Evolutionary conservation across 2,113 vertebrate genomes (phyloP).

Genomic region (Xerus inauris): DNA sequence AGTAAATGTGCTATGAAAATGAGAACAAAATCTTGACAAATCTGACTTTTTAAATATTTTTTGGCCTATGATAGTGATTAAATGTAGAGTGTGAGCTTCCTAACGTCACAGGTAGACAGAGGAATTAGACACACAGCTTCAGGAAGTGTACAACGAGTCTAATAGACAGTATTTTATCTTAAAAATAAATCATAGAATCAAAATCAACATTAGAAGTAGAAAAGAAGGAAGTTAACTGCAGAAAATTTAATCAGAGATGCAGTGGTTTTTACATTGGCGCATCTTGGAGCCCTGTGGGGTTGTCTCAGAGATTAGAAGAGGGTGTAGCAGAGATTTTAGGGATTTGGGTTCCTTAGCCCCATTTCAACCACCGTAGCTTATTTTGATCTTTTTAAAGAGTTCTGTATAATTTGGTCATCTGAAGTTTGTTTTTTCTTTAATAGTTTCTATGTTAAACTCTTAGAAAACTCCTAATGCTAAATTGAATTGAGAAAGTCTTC

Average conservation of each 20-base stretch:
- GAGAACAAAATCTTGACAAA: not conserved
- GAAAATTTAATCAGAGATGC: not conserved
- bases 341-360: not conserved
- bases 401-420: not conserved
- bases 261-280: not conserved
- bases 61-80: not conserved
- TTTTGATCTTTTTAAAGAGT: not conserved
- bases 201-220: not conserved
- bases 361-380: not conserved
- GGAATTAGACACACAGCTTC: not conserved
- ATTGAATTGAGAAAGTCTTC: not conserved
- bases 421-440: not conserved
- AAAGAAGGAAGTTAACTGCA: not conserved
- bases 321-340: too few relatives aligned
- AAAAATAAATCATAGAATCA: not conserved
- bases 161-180: not conserved
- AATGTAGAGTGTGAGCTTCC: not conserved
- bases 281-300: rapidly evolving
- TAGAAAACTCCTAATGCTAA: not conserved
- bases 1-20: not conserved
- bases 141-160: not conserved
- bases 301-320: not conserved
- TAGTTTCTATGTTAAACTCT: not conserved
- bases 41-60: not conserved
- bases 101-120: not conserved